These are phyloP conservation scores for Anarrhichthys ocellatus DNA, from an alignment of 2,113 vertebrate species.

Conservation along the genomic window DNA sequence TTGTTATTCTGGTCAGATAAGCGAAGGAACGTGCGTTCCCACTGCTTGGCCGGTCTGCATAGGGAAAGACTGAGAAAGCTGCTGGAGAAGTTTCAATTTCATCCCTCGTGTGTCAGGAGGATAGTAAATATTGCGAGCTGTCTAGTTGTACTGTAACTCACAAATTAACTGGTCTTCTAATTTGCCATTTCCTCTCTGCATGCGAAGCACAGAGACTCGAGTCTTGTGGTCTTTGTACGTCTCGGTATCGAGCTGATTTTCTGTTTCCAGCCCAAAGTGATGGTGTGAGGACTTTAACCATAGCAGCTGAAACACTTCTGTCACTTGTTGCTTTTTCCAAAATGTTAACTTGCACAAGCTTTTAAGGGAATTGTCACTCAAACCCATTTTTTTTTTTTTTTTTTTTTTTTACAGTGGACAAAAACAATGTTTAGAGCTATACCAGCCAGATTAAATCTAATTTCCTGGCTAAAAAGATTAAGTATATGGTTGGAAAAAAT, in stretches of 20 bases:
- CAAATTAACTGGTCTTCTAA: neutral
- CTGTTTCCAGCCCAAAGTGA: neutral
- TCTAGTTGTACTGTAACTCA: neutral
- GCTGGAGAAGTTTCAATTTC: slow-evolving; percentile 30
- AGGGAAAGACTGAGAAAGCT: slow-evolving; percentile 15
- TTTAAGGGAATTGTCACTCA: neutral
- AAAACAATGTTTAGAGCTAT: neutral
- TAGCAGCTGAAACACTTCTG: neutral
- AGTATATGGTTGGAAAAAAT: slow-evolving; percentile 60
- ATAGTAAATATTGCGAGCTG: slow-evolving; percentile 6
- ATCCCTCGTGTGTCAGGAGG: neutral
- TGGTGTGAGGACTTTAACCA: neutral
- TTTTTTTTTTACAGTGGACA: neutral
- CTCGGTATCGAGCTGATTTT: neutral
- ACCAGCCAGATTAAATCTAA: slow-evolving; percentile 8
- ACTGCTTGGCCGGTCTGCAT: slow-evolving; percentile 45
- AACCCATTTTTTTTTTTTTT: neutral
- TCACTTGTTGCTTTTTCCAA: slow-evolving; percentile 17
- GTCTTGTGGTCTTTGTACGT: neutral
- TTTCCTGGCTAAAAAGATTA: slow-evolving; percentile 68
- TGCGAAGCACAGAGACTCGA: neutral
- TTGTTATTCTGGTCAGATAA: slow-evolving; percentile 78
- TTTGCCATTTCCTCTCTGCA: neutral
- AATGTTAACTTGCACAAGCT: neutral
- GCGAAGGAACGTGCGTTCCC: slow-evolving; percentile 47